Percentiles rank a stretch among this genome's conserved stretches.
These are phyloP conservation scores for Eupsilia transversa DNA, from an alignment of 2,888 invertebrate genomes.

Conservation along the genomic window DNA sequence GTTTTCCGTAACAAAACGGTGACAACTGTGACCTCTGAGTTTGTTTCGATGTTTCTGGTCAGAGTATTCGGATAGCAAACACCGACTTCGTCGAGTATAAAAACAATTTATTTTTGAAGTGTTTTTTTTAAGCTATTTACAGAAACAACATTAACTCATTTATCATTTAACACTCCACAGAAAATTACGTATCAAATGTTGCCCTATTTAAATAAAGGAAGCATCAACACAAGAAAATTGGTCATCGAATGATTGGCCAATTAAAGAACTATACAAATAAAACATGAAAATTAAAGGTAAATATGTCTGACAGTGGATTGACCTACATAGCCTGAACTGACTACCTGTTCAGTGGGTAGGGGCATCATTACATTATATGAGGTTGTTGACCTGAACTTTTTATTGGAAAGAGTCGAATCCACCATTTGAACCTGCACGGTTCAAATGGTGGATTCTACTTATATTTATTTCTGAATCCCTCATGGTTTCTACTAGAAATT, in stretches of 20 bases:
- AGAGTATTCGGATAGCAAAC: not conserved
- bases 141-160: too few species aligned
- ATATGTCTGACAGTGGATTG: not conserved
- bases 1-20: not conserved
- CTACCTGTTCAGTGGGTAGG: constrained; percentile 10
- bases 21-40: not conserved
- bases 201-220: not conserved
- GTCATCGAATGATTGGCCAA: constrained; percentile 11
- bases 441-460: not conserved
- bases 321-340: constrained; percentile 22
- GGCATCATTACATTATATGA: constrained; percentile 14
- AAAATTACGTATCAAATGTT: not conserved
- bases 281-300: constrained; percentile 18
- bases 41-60: not conserved
- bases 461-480: not conserved
- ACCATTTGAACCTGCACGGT: too few species aligned
- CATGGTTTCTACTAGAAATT: too few species aligned
- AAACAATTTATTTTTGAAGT: not conserved
- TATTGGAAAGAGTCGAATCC: constrained; percentile 3
- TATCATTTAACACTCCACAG: not conserved
- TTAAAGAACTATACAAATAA: constrained; percentile 17
- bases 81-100: not conserved
- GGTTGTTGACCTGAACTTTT: constrained; percentile 10
- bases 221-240: not conserved
- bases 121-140: not conserved